Evolutionary conservation across 2,888 invertebrate species (phyloP), one percentile per base, ranked within the genome.

Genomic region (Polylopha cassiicola): DNA sequence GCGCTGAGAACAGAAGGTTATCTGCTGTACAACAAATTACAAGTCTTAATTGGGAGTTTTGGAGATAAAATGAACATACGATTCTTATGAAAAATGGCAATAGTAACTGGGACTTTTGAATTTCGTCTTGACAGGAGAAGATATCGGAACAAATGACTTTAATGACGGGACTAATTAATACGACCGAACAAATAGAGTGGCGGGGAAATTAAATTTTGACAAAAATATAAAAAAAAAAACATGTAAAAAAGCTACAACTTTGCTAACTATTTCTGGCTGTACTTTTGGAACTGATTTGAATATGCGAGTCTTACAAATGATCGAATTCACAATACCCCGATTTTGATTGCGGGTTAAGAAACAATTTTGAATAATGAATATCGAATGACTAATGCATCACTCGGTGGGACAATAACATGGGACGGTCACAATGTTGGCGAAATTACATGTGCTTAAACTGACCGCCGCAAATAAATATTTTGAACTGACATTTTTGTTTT

Each of bases 391-490:
- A 61, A 73, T 77, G 62, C 67, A 74, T 73, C 71, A 75, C 57
- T 54, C 47, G 45, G 45, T 46, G 58, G 67, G 69, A 76, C 73
- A 74, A 71, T 66, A 71, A 73, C 73, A 72, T 47, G 64, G 48
- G 48, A 50, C 57, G 57, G 50, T 65, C 65, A 73, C 75, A 73
- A 72, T 67, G 54, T 65, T 50, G 58, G 61, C 70, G 50, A 77
- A 76, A 79, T 79, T 75, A 75, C 69, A 76, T 53, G 71, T 61
- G 60, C 59, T 64, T 63, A 62, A 67, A 65, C 57, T 63, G 69
- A 65, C 56, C 70, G 69, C 51, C 58, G 65, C 71, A 70, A 79
- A 81, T 80, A 78, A 77, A 82, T 81, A 76, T 72, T 71, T 65
- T 60, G 58, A 65, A 65, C 73, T 75, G 81, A 74, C 78, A 65